Evolutionary conservation across 2,797 vertebrate species (phyloP).

Genomic region (Phyllotis vaccarum): DNA sequence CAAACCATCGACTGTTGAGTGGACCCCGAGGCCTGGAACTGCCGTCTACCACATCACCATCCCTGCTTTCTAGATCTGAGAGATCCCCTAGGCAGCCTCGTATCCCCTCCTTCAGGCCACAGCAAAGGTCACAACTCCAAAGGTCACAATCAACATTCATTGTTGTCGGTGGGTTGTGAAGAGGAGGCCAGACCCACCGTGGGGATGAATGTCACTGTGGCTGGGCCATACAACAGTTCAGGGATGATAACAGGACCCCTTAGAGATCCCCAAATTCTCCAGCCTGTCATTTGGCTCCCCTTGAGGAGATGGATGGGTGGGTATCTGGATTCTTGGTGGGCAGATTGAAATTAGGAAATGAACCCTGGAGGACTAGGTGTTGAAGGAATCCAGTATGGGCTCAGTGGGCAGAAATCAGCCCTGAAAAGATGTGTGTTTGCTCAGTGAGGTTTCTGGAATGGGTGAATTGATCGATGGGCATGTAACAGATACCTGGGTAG

Average conservation of each 20-base stretch:
- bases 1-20: slow-evolving; percentile 89
- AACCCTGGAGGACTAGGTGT: neutral
- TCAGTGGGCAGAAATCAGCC: neutral
- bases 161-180: slow-evolving; percentile 88
- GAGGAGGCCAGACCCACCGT: slow-evolving; percentile 83
- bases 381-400: neutral
- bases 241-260: neutral
- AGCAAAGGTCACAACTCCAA: slow-evolving; percentile 83
- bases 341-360: neutral
- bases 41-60: neutral
- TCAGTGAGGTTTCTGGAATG: neutral
- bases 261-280: neutral
- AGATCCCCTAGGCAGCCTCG: neutral
- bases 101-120: neutral
- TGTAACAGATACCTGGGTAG: neutral
- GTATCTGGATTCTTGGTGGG: neutral
- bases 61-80: neutral
- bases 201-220: slow-evolving; percentile 87
- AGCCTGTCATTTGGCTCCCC: neutral
- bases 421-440: neutral
- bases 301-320: neutral
- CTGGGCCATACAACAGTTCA: slow-evolving; percentile 66
- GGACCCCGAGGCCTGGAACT: slow-evolving; percentile 84
- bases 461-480: too few relatives aligned
- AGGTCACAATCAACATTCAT: slow-evolving; percentile 88